phyloP scores from a whole-genome alignment of 1,140 invertebrate genomes.

The Drosophila sulfurigaster region DNA sequence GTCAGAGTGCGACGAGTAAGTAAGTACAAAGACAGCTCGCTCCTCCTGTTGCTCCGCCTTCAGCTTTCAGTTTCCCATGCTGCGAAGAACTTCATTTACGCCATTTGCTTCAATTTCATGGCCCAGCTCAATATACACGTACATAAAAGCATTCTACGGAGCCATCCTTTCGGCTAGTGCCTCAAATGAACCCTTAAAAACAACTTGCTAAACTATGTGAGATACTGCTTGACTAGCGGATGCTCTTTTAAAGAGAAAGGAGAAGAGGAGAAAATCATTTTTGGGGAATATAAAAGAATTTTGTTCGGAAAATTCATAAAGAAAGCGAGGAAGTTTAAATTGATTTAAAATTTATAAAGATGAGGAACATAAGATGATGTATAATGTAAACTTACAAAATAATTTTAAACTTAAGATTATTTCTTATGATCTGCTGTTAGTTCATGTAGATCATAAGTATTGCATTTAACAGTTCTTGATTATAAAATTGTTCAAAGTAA shows the following conservation, averaged over 20 bases:
- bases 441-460: no score
- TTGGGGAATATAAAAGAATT: background rate
- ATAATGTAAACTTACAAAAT: no score
- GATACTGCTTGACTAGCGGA: background rate
- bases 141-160: constrained; percentile 28
- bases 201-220: background rate
- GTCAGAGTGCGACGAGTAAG: background rate
- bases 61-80: background rate
- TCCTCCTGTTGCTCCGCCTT: background rate
- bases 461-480: no score
- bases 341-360: no score
- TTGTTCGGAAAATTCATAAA: background rate
- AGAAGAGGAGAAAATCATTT: background rate
- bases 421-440: no score
- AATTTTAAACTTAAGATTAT: no score
- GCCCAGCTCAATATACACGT: constrained; percentile 35
- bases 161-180: constrained; percentile 3
- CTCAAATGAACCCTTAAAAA: constrained; percentile 5
- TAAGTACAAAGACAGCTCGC: constrained; percentile 27
- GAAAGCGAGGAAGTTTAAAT: no score
- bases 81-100: constrained; percentile 34
- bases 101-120: constrained; percentile 49
- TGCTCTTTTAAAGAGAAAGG: background rate
- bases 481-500: no score
- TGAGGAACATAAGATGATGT: no score